Base-by-base conservation (phyloP, 35 echinoderm and acorn worm species). In the Holothuria glaberrima region DNA sequence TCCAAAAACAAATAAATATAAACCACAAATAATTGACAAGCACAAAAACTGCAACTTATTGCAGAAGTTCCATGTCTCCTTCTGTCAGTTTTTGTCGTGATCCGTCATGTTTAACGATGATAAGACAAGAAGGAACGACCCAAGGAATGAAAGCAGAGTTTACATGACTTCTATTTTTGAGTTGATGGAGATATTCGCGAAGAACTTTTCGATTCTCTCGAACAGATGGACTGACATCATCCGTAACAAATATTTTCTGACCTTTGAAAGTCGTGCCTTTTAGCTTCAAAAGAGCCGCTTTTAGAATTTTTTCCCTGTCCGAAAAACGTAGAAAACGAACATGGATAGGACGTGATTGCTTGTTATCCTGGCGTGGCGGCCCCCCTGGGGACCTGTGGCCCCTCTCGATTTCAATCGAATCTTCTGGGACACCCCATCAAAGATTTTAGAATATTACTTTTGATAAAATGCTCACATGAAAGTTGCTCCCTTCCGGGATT, bases 391-490 rank as follows among this genome's bases (percentile, higher is more conserved):
- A 78, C 22, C 74, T 36, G 12, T 78, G 35, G 24, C 33, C 10
- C 10, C 14, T 78, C 45, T 27, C 35, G 45, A 50, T 46, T 78
- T 50, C 13, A 78, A 78, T 38, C 32, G 14, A 5, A 36, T 50
- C n/a, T 25, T 46, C 74, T 24, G 20, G 66, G 63, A 76, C n/a
- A 76, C 36, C 72, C 34, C 72, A 76, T 76, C 30, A 76, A 76
- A 14, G 72, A 76, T 45, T 76, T 76, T 38, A 76, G 36, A 67
- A 76, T 76, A 76, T 76, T 28, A 22, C 44, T 78, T 50, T 25
- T 9, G 13, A 78, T 78, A 9, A 14, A 78, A 6, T 44, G 21
- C 21, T 78, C 34, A 78, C 3, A 78, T 25, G 74, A 21, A 50
- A 50, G 9, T 24, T 32, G 21, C 74, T 78, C 9, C 74, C 74